Percentiles rank a stretch among this genome's conserved stretches.
phyloP scores from a whole-genome alignment of 2,888 invertebrate species.

The Ceraclea dissimilis region DNA sequence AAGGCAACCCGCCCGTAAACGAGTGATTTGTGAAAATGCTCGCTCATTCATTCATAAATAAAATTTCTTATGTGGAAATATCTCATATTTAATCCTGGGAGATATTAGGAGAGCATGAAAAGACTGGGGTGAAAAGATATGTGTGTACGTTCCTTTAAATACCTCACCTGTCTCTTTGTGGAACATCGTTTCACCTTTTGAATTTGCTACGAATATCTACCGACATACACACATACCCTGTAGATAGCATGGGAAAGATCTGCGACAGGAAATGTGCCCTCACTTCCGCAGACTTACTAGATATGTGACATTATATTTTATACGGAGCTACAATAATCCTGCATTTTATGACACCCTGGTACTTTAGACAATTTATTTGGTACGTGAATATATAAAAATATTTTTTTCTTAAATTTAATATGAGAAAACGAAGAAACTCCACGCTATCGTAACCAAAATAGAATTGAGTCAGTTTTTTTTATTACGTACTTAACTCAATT shows the following conservation, averaged over 20 bases:
- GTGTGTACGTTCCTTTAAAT: neutral
- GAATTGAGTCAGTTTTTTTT: too few relatives aligned
- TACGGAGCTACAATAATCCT: neutral
- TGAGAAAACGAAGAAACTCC: too few relatives aligned
- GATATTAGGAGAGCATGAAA: slow-evolving; percentile 1
- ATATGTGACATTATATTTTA: neutral
- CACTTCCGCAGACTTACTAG: neutral
- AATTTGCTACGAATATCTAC: neutral
- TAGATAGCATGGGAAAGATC: neutral
- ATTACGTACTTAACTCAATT: too few relatives aligned
- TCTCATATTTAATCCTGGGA: neutral
- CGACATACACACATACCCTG: neutral
- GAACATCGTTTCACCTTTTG: neutral
- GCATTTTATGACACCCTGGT: neutral
- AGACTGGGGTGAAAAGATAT: neutral
- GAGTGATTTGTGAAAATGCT: slow-evolving; percentile 1
- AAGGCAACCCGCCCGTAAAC: neutral
- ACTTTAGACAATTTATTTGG: neutral
- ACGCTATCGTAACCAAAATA: too few relatives aligned
- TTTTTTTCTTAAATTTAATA: too few relatives aligned
- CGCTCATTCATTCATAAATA: neutral
- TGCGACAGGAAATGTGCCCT: neutral
- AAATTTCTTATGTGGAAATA: neutral
- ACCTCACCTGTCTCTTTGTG: slow-evolving; percentile 1
- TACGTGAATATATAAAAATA: too few relatives aligned